Percentiles rank a stretch among this genome's conserved stretches.
phyloP scores from a whole-genome alignment of 2,888 invertebrate species.

The Dioctria rufipes region DNA sequence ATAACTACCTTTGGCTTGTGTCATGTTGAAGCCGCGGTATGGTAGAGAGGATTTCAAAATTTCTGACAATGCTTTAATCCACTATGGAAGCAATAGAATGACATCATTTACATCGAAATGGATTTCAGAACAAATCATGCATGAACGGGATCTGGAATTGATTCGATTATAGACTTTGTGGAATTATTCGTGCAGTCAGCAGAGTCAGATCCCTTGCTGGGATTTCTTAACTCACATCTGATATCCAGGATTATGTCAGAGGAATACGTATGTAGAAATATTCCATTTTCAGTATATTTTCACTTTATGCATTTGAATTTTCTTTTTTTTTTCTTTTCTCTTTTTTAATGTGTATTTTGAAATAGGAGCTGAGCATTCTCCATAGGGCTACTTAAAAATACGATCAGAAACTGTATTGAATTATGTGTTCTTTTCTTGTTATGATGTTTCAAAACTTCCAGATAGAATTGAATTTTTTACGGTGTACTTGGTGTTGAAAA shows the following conservation, averaged over 20 bases:
- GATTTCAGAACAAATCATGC: constrained; percentile 51
- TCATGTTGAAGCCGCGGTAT: neutral
- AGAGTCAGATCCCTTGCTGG: neutral
- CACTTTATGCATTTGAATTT: too few relatives aligned
- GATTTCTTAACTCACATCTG: constrained; percentile 31
- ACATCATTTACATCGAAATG: constrained; percentile 53
- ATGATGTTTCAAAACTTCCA: too few relatives aligned
- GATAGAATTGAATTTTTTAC: too few relatives aligned
- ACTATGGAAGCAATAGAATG: constrained; percentile 15
- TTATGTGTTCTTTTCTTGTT: too few relatives aligned
- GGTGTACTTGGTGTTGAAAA: too few relatives aligned
- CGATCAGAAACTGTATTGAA: too few relatives aligned
- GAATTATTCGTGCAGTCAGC: constrained; percentile 51
- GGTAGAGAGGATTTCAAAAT: constrained; percentile 11
- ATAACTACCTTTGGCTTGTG: constrained; percentile 26
- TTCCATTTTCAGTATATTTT: too few relatives aligned
- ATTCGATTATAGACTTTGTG: constrained; percentile 49
- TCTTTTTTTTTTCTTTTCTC: too few relatives aligned
- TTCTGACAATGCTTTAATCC: neutral
- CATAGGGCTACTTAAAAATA: too few relatives aligned
- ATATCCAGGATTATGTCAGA: neutral
- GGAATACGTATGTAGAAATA: neutral
- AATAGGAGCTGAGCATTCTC: too few relatives aligned
- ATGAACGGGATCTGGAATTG: constrained; percentile 47
- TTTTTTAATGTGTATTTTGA: too few relatives aligned